Percentiles rank a stretch among this genome's conserved stretches.
Conservation (phyloP, 2,888 invertebrate species). For the Pseudoips prasinana region DNA sequence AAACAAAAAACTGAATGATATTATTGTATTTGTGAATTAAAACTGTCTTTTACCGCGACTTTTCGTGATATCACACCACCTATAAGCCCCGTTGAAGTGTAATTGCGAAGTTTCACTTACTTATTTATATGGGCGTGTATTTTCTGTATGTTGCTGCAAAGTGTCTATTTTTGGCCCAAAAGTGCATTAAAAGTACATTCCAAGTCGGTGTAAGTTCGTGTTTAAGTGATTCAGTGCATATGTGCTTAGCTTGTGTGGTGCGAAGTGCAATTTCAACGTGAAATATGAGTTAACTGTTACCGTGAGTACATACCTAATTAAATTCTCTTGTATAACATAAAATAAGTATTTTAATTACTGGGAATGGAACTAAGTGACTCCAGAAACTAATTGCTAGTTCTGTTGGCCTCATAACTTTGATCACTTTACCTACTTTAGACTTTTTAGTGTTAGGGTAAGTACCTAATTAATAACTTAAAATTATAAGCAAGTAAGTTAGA, state of each 20-base stretch:
- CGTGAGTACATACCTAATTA: slow-evolving; percentile 11
- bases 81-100: slow-evolving; percentile 8
- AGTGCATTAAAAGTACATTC: slow-evolving; percentile 17
- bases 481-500: too few relatives aligned
- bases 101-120: slow-evolving; percentile 16
- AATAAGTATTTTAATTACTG: too few relatives aligned
- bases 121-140: slow-evolving; percentile 46
- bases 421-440: too few relatives aligned
- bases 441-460: too few relatives aligned
- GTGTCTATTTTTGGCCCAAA: slow-evolving; percentile 25
- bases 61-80: slow-evolving; percentile 3
- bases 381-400: too few relatives aligned
- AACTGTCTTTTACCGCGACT: slow-evolving; percentile 35
- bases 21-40: slow-evolving; percentile 47
- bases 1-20: slow-evolving; percentile 42
- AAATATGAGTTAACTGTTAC: slow-evolving; percentile 1
- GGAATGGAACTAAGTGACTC: too few relatives aligned
- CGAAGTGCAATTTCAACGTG: slow-evolving; percentile 4
- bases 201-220: slow-evolving; percentile 16
- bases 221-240: slow-evolving; percentile 22
- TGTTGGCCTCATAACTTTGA: too few relatives aligned
- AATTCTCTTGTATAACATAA: too few relatives aligned
- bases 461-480: too few relatives aligned
- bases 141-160: slow-evolving; percentile 34
- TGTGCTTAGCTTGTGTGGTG: slow-evolving; percentile 6